Evolutionary conservation across 2,888 invertebrate genomes (phyloP).

Genomic region (Platycheirus rosarum): DNA sequence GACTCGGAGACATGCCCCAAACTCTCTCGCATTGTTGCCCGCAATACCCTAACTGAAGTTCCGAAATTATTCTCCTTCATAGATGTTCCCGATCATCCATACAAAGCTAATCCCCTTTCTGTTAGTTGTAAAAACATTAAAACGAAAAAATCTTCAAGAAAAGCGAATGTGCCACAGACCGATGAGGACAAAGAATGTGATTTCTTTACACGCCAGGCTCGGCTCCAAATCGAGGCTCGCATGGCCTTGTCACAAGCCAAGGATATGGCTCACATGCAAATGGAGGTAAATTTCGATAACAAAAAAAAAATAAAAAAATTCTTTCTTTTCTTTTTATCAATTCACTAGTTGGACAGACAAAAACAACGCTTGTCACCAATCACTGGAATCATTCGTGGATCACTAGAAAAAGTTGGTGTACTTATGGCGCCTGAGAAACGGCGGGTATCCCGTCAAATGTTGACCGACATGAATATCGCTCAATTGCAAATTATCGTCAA

Average conservation of each 20-base stretch:
- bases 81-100: slow-evolving; percentile 76
- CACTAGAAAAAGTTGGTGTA: slow-evolving; percentile 91
- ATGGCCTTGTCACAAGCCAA: slow-evolving; percentile 95
- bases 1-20: slow-evolving; percentile 86
- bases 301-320: background rate
- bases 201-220: slow-evolving; percentile 91
- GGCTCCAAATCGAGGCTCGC: slow-evolving; percentile 93
- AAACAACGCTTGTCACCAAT: slow-evolving; percentile 90
- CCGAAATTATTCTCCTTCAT: slow-evolving; percentile 65
- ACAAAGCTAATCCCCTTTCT: slow-evolving; percentile 78
- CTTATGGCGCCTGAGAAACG: slow-evolving; percentile 92
- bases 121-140: slow-evolving; percentile 76
- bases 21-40: slow-evolving; percentile 77
- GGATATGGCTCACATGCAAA: slow-evolving; percentile 95
- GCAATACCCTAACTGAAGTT: slow-evolving; percentile 65
- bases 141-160: slow-evolving; percentile 63
- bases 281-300: slow-evolving; percentile 86
- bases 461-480: slow-evolving; percentile 96
- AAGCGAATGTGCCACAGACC: slow-evolving; percentile 82
- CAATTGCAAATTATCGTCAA: slow-evolving; percentile 96
- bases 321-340: background rate
- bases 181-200: slow-evolving; percentile 87
- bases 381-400: slow-evolving; percentile 92
- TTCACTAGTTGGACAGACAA: slow-evolving; percentile 85
- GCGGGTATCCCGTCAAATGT: slow-evolving; percentile 91